phyloP scores from a whole-genome alignment of 2,888 invertebrate species.

The Dynastes maya region DNA sequence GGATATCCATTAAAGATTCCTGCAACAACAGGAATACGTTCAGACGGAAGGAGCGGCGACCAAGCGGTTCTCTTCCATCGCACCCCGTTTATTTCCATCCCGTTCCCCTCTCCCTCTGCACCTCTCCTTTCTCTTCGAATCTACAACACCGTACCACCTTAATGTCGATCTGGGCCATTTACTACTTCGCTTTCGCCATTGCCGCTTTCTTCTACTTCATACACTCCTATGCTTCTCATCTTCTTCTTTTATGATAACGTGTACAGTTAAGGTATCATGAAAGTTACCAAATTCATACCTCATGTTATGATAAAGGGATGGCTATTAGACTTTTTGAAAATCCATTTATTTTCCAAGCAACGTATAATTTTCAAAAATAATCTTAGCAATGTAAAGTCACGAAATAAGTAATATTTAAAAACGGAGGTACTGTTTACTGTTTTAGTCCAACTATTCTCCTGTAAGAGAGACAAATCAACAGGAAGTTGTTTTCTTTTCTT shows the following conservation, averaged over 20 bases:
- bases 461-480: too few species aligned
- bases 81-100: conserved; percentile 38
- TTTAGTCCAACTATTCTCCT: too few species aligned
- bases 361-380: too few species aligned
- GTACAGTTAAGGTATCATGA: not conserved
- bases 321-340: too few species aligned
- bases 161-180: conserved; percentile 36
- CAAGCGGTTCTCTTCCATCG: conserved; percentile 35
- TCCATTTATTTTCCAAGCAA: too few species aligned
- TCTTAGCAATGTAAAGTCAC: too few species aligned
- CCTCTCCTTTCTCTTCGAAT: not conserved
- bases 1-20: conserved; percentile 62
- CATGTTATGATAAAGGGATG: too few species aligned
- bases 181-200: conserved; percentile 32
- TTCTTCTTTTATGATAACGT: conserved; percentile 26
- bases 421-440: too few species aligned
- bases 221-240: conserved; percentile 7
- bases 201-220: conserved; percentile 30
- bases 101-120: conserved; percentile 13
- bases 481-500: too few species aligned
- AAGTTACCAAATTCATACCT: too few species aligned
- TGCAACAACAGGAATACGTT: conserved; percentile 55
- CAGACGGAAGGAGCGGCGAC: conserved; percentile 44
- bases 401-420: too few species aligned
- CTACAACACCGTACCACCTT: conserved; percentile 30